phyloP scores from a whole-genome alignment of 2,888 invertebrate species.

The Strigamia crassipes region DNA sequence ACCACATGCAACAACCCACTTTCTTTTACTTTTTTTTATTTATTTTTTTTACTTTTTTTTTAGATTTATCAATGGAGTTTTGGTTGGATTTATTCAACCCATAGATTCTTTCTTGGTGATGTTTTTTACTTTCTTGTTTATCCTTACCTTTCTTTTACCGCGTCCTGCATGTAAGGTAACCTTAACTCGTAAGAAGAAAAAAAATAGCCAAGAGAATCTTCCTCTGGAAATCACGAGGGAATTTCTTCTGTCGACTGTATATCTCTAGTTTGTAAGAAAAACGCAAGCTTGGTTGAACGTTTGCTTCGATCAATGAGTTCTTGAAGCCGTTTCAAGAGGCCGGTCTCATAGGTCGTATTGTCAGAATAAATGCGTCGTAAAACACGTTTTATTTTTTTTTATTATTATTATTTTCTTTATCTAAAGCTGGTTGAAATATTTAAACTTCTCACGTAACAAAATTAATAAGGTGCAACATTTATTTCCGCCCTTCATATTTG shows the following conservation, averaged over 20 bases:
- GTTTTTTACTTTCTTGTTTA: background rate
- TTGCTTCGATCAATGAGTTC: slow-evolving; percentile 28
- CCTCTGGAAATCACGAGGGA: slow-evolving; percentile 28
- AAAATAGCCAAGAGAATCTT: background rate
- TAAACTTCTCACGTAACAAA: slow-evolving; percentile 19
- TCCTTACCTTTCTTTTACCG: background rate
- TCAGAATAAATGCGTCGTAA: slow-evolving; percentile 32
- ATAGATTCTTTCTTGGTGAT: background rate
- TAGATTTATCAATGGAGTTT: background rate
- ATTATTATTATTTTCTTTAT: background rate
- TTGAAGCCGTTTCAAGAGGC: slow-evolving; percentile 33
- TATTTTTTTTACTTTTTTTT: background rate
- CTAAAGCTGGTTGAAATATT: background rate
- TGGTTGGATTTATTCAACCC: background rate
- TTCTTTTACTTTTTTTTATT: too few species aligned
- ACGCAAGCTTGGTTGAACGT: slow-evolving; percentile 28
- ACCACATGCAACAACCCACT: background rate
- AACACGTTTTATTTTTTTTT: slow-evolving; percentile 23
- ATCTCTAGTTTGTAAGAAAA: slow-evolving; percentile 38
- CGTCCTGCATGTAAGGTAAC: slow-evolving; percentile 4
- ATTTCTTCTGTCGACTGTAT: slow-evolving; percentile 35
- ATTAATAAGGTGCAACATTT: background rate
- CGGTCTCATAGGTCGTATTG: slow-evolving; percentile 27
- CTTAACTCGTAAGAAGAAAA: background rate
- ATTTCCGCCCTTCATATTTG: background rate